A percentile compares a stretch with the other conserved stretches of the same genome.
These are phyloP conservation scores for Choristoneura fumiferana DNA, from an alignment of 1,140 invertebrate genomes.

Conservation along the genomic window DNA sequence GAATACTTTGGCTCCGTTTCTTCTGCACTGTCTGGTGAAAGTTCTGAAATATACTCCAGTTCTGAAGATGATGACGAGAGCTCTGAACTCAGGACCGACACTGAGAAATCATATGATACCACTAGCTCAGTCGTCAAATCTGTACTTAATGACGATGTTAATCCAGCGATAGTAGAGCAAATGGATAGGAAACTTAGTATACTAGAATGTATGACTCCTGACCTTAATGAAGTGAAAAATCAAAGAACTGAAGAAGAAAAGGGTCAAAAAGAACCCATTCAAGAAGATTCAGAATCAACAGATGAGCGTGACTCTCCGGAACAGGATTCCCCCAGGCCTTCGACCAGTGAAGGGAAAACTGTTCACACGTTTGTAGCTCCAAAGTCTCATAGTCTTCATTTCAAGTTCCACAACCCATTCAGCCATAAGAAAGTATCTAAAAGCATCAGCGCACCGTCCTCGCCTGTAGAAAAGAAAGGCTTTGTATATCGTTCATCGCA, in stretches of 20 bases:
- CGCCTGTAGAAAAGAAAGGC: slow-evolving; percentile 61
- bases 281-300: slow-evolving; percentile 17
- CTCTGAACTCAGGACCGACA: slow-evolving; percentile 59
- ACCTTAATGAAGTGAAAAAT: slow-evolving; percentile 25
- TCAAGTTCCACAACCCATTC: slow-evolving; percentile 67
- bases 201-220: slow-evolving; percentile 38
- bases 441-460: slow-evolving; percentile 65
- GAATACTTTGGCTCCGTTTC: slow-evolving; percentile 67
- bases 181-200: slow-evolving; percentile 65
- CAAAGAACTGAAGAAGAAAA: slow-evolving; percentile 23
- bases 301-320: slow-evolving; percentile 5
- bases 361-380: slow-evolving; percentile 52
- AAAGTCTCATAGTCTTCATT: slow-evolving; percentile 46
- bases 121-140: slow-evolving; percentile 79
- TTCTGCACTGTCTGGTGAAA: slow-evolving; percentile 66
- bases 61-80: slow-evolving; percentile 75
- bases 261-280: background rate
- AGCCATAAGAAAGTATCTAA: slow-evolving; percentile 57
- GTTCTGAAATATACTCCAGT: slow-evolving; percentile 69
- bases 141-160: slow-evolving; percentile 63
- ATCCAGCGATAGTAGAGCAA: slow-evolving; percentile 57
- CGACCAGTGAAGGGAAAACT: slow-evolving; percentile 23
- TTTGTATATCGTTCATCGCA: slow-evolving; percentile 70
- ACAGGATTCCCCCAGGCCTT: slow-evolving; percentile 21
- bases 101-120: slow-evolving; percentile 68